A percentile compares a stretch with the other conserved stretches of the same genome.
Conservation (phyloP, 2,888 invertebrate genomes). For the Pterobdella sp. region DNA sequence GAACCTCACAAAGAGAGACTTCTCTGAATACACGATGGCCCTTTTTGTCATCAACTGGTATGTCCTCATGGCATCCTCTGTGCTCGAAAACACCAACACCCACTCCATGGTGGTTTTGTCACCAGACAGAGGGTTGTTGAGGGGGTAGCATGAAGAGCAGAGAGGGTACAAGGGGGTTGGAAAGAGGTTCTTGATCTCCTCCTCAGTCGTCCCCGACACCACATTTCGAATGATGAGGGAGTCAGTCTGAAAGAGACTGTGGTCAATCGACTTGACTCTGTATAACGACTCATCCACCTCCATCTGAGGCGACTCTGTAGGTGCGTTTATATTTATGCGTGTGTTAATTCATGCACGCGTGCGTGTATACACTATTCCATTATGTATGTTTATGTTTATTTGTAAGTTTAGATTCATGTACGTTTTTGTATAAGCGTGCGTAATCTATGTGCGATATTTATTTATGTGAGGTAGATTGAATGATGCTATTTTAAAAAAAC, state of each 20-base stretch:
- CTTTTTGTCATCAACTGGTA: conserved; percentile 8
- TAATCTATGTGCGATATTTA: too few species aligned
- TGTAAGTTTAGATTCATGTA: too few species aligned
- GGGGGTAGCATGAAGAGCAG: conserved; percentile 9
- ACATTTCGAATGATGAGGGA: conserved; percentile 5
- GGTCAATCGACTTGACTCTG: conserved; percentile 3
- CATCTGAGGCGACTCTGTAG: conserved; percentile 11
- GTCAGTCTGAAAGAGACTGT: neutral
- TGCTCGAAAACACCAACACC: conserved; percentile 3
- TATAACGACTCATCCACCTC: conserved; percentile 2
- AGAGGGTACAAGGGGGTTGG: neutral
- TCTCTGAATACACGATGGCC: neutral
- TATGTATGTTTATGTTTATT: too few species aligned
- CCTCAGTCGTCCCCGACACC: neutral
- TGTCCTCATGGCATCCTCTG: neutral
- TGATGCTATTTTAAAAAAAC: too few species aligned
- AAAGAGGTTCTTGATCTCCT: neutral
- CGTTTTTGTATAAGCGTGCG: too few species aligned
- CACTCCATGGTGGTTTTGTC: neutral
- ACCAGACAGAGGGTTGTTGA: neutral
- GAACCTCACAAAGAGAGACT: conserved; percentile 9
- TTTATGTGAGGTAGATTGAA: too few species aligned
- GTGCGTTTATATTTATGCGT: too few species aligned
- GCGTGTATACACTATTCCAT: too few species aligned
- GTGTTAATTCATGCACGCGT: too few species aligned